These are phyloP conservation scores for Drosophila antonietae DNA, from an alignment of 2,888 invertebrate genomes.

Conservation along the genomic window DNA sequence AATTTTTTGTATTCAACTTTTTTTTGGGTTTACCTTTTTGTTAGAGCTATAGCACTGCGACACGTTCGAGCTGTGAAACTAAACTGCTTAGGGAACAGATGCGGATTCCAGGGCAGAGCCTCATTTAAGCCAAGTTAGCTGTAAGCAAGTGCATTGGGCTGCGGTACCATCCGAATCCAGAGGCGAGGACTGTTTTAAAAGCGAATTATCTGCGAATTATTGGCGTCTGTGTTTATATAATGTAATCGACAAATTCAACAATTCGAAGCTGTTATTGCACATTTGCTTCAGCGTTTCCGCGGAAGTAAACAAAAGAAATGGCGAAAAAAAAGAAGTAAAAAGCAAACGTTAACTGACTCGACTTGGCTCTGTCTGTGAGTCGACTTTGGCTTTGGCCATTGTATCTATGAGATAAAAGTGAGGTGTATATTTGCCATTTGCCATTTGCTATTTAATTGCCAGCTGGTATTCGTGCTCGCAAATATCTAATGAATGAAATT, in stretches of 20 bases:
- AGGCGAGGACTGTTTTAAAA: conserved; percentile 58
- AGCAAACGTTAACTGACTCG: conserved; percentile 13
- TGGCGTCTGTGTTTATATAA: conserved; percentile 72
- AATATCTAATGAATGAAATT: conserved; percentile 72
- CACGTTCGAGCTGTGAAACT: conserved; percentile 38
- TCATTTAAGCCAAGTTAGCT: conserved; percentile 15
- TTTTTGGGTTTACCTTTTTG: neutral
- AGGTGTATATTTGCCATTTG: neutral
- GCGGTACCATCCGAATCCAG: conserved; percentile 43
- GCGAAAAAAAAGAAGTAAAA: neutral
- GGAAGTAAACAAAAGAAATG: conserved; percentile 53
- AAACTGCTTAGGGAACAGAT: conserved; percentile 33
- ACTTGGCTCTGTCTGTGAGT: neutral
- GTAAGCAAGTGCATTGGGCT: conserved; percentile 19
- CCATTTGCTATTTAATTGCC: conserved; percentile 64
- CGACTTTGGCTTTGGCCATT: neutral
- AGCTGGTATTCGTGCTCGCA: conserved; percentile 42
- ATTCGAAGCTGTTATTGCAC: conserved; percentile 67
- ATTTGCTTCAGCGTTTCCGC: conserved; percentile 46
- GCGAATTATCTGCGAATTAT: conserved; percentile 37
- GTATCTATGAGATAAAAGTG: conserved; percentile 22
- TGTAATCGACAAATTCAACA: conserved; percentile 68
- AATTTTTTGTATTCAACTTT: neutral
- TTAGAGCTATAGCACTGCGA: conserved; percentile 13
- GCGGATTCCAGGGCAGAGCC: conserved; percentile 6